A percentile compares a stretch with the other conserved stretches of the same genome.
Evolutionary conservation across 2,113 vertebrate species (phyloP).

Genomic region (Grammomys dolichurus): DNA sequence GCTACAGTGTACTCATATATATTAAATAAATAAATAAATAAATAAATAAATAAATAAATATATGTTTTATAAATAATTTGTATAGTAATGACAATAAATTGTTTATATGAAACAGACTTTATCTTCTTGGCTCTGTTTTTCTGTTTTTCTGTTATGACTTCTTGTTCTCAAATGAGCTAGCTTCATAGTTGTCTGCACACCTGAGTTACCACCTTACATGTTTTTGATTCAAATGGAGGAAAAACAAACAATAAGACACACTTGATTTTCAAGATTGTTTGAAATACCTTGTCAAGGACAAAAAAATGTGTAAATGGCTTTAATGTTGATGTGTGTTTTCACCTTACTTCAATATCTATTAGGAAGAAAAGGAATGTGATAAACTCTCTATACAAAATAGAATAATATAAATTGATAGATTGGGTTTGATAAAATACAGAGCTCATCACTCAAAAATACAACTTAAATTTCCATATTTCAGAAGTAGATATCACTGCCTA

Average conservation of each 20-base stretch:
- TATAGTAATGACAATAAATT: background rate
- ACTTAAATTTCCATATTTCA: background rate
- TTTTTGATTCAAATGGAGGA: background rate
- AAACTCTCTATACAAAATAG: background rate
- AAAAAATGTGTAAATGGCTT: background rate
- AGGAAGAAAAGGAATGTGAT: background rate
- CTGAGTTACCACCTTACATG: background rate
- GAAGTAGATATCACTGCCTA: background rate
- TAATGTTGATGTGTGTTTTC: background rate
- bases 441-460: background rate
- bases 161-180: background rate
- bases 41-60: no score
- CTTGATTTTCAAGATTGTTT: background rate
- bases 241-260: background rate
- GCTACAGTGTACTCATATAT: no score
- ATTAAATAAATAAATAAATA: no score
- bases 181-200: background rate
- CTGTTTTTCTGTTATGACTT: background rate
- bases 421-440: accelerated
- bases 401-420: background rate
- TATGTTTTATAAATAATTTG: background rate
- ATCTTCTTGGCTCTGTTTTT: background rate
- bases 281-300: background rate
- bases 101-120: background rate
- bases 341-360: background rate